These are phyloP conservation scores for Pampusana beccarii DNA, from an alignment of 2,113 vertebrate species.

Conservation along the genomic window DNA sequence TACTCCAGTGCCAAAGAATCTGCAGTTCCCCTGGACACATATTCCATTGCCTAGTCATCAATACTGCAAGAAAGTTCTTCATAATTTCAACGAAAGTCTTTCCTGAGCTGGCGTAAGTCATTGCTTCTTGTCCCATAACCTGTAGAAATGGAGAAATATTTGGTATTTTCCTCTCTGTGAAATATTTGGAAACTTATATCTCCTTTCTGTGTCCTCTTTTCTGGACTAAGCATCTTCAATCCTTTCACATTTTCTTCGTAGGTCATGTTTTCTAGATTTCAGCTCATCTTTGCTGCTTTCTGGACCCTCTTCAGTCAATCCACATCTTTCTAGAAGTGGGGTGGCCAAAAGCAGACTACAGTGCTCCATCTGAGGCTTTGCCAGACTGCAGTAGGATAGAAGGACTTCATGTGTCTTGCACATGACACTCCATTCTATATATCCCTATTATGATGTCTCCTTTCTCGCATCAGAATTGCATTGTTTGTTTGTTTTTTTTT, in stretches of 20 bases:
- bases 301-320: not conserved
- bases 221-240: not conserved
- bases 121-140: not conserved
- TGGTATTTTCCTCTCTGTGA: not conserved
- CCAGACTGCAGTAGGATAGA: not conserved
- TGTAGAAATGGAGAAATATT: not conserved
- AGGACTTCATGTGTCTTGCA: not conserved
- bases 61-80: not conserved
- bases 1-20: not conserved
- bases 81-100: not conserved
- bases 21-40: not conserved
- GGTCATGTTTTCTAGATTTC: not conserved
- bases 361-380: not conserved
- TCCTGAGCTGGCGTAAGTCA: rapidly evolving
- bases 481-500: not conserved
- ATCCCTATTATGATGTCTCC: not conserved
- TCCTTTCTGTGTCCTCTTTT: not conserved
- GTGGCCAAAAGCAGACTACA: not conserved
- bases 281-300: not conserved
- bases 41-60: not conserved
- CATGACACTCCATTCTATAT: too few species aligned
- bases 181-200: not conserved
- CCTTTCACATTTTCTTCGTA: not conserved
- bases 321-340: not conserved
- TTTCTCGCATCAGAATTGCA: not conserved